Percentiles rank a stretch among this genome's conserved stretches.
Evolutionary conservation across 2,797 vertebrate species (phyloP).

Genomic region (Momotus momota): DNA sequence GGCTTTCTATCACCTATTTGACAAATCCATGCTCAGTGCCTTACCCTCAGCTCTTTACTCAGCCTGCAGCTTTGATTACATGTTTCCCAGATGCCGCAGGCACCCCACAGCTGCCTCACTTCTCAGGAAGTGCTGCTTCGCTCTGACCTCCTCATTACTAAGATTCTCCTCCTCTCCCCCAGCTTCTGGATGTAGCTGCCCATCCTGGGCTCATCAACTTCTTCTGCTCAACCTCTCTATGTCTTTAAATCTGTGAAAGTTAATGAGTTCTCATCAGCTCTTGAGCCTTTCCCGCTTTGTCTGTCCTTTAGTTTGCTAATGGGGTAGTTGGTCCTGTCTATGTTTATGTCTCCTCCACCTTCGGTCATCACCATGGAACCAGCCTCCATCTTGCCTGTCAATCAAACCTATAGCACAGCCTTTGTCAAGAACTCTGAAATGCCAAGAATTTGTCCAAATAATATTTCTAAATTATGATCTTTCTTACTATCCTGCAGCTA

Average conservation of each 20-base stretch:
- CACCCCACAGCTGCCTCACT: not conserved
- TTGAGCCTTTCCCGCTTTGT: fast-evolving
- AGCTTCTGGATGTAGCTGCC: not conserved
- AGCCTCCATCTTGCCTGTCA: not conserved
- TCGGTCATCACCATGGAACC: not conserved
- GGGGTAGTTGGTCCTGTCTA: not conserved
- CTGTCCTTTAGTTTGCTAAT: not conserved
- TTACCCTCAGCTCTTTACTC: not conserved
- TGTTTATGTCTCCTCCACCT: not conserved
- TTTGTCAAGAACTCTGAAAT: not conserved
- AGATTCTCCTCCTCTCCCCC: not conserved
- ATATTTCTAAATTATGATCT: not conserved
- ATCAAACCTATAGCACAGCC: not conserved
- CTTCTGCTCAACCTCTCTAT: not conserved
- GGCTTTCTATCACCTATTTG: not conserved
- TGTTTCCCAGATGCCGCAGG: not conserved
- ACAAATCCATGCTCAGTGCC: not conserved
- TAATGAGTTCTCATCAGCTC: not conserved
- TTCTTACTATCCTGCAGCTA: not conserved
- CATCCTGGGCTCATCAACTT: not conserved
- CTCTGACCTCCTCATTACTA: fast-evolving
- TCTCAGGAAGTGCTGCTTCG: not conserved
- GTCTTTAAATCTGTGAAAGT: not conserved
- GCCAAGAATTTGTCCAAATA: not conserved
- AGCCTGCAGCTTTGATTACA: not conserved